Base-by-base conservation (phyloP, 2,113 vertebrate species). In the Bucco capensis region DNA sequence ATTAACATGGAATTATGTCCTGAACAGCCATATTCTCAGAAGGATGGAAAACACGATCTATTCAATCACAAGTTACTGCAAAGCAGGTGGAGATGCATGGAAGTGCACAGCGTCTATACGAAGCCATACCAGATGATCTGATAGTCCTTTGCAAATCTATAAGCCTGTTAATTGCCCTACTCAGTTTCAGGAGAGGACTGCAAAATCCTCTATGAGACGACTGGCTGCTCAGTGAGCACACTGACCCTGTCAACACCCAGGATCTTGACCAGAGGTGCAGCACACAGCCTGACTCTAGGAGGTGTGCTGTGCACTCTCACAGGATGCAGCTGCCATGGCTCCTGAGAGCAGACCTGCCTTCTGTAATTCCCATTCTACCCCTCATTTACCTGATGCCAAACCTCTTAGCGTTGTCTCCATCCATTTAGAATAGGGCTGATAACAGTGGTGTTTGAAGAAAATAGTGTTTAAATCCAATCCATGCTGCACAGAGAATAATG, bases 1-100 rank as follows among this genome's bases (percentile, higher is more conserved):
- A 88, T 88, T 91, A 82, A 18, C n/a, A 46, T 51, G 19, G 87
- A 90, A 86, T 93, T 89, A 86, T n/a, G 8, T 70, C 61, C 53
- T 72, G 56, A 86, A 57, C 40, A 69, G 40, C 16, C 71, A 54
- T 53, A 61, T 94, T 94, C 88, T 81, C 73, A 82, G 40, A 84
- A 50, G 46, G 40, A 46, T 15, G 73, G 57, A 90, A 86, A 49
- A 69, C 35, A 69, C 3, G 30, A 86, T 53, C 53, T 53, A 25
- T 30, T 35, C 1, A 2, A 25, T 37, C 69, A 69, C 30, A 62
- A 83, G 18, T 86, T 88, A 80, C 35, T 90, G 90, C 72, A 83
- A 81, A 67, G 44, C 69, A 86, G n/a, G 44, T 28, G 27, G 44
- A 83, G 53, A 50, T 75, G 22, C 11, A 9, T 69, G 31, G 65